These are phyloP conservation scores for Oncorhynchus keta DNA, from an alignment of 2,113 vertebrate genomes.

Conservation along the genomic window DNA sequence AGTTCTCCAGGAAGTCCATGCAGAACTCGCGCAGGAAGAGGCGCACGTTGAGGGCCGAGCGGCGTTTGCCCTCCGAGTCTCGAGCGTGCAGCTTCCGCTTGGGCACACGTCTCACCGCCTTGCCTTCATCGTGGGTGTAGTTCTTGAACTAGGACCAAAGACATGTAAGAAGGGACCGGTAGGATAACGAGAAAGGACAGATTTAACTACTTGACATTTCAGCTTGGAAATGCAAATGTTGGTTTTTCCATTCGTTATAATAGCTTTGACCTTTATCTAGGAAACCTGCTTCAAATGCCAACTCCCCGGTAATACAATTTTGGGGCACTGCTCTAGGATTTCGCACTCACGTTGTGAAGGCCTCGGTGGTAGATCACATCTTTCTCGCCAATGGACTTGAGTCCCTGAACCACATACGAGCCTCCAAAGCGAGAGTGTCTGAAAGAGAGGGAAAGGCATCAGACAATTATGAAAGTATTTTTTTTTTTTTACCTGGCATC, in stretches of 20 bases:
- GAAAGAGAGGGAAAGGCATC: neutral
- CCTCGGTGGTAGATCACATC: conserved; percentile 91
- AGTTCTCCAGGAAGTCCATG: conserved; percentile 88
- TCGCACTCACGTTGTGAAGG: conserved; percentile 82
- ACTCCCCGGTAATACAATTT: too few relatives aligned
- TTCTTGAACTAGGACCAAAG: conserved; percentile 77
- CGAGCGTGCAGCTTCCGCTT: conserved; percentile 76
- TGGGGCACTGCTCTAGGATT: neutral
- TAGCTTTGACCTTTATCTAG: too few relatives aligned
- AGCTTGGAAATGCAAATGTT: neutral
- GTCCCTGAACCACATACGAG: conserved; percentile 87
- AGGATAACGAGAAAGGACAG: neutral
- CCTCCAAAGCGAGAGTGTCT: conserved; percentile 95
- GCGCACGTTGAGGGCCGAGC: conserved; percentile 88
- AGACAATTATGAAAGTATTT: neutral
- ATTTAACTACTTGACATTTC: neutral
- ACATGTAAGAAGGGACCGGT: neutral
- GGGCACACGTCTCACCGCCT: conserved; percentile 79
- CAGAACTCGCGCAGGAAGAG: conserved; percentile 91
- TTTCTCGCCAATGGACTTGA: conserved; percentile 88
- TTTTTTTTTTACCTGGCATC: neutral
- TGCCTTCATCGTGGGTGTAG: conserved; percentile 88
- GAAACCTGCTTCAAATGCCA: too few relatives aligned
- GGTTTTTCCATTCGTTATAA: neutral
- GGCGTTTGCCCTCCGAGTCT: conserved; percentile 72